Conservation (phyloP, 30 jellyfish, hydroid and myxozoan genomes). For the Sanderia malayensis region DNA sequence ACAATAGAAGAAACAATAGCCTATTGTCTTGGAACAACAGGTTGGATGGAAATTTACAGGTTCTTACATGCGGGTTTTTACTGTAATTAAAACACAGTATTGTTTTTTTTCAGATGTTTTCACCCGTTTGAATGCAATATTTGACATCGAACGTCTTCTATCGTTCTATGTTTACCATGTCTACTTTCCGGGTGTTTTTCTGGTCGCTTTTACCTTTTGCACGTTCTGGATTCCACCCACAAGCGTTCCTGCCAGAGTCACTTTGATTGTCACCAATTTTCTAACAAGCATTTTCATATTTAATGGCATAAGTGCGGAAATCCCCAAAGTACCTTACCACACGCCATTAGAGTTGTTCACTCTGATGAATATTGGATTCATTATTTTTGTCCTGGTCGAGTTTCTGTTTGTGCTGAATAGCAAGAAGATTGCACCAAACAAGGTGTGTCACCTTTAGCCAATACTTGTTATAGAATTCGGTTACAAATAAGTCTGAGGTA, state of each 20-base stretch:
- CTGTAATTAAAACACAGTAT: neutral
- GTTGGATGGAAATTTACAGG: too few species aligned
- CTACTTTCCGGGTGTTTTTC: slow-evolving; percentile 50
- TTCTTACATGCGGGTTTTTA: too few species aligned
- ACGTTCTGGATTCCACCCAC: slow-evolving; percentile 46
- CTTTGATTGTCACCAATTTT: slow-evolving; percentile 58
- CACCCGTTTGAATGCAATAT: slow-evolving; percentile 29
- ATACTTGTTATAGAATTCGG: too few species aligned
- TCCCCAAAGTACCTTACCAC: slow-evolving; percentile 42
- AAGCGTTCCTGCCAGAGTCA: slow-evolving; percentile 60
- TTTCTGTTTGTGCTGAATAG: neutral
- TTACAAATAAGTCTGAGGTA: too few species aligned
- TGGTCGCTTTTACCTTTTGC: slow-evolving; percentile 50
- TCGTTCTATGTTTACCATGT: slow-evolving; percentile 18
- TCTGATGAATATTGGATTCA: slow-evolving; percentile 28
- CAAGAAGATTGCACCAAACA: too few species aligned
- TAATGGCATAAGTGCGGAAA: slow-evolving; percentile 39
- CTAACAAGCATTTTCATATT: slow-evolving; percentile 47
- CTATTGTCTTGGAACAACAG: too few species aligned
- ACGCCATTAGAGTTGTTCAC: slow-evolving; percentile 45
- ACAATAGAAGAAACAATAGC: too few species aligned
- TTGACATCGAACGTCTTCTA: slow-evolving; percentile 42
- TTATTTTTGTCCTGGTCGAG: slow-evolving; percentile 32
- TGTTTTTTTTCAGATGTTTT: slow-evolving; percentile 27
- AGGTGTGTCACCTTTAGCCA: too few species aligned